Evolutionary conservation across 2,888 invertebrate genomes (phyloP), one percentile per base, ranked within the genome.

Genomic region (Lasioglossum vierecki): DNA sequence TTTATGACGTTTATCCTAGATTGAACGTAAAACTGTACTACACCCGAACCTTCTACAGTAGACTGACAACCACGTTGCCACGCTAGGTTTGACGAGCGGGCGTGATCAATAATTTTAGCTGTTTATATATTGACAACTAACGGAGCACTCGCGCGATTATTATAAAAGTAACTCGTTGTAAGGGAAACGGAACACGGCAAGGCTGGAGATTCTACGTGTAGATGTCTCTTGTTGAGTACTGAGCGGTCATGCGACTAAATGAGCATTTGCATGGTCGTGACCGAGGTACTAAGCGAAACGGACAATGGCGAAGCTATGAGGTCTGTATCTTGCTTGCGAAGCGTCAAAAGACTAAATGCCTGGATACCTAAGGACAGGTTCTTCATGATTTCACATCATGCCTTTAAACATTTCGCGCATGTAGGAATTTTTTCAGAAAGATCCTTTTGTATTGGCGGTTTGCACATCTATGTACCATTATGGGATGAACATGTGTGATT

Each of bases 181-280:
- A 60, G 60, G 26, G 60, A 26, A 60, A 60, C 60, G 60, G 26
- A 4, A 60, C 60, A 60, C 26, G 13, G 60, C 13, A 13, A 60
- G 13, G 60, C 60, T 26, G 1, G 13, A 60, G 60, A 60, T 13
- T 13, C 26, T 60, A 26, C 60, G 26, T 60, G 60, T 26, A 26
- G 60, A 60, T 60, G 60, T 60, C 60, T 60, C 13, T n/a, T 26
- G 60, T 60, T 13, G 60, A 26, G 26, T 13, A 26, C 60, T 26
- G 26, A 60, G 26, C 26, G 60, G 13, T 60, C 26, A 60, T 60
- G 60, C 26, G 26, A 26, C 60, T 60, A 60, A 60, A 60, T 60
- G 60, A 60, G 46, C 72, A 46, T 72, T 60, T 60, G 60, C 60
- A 60, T 60, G 60, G 26, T 60, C 60, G 63, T 57, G 41, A 39